Percentiles rank a stretch among this genome's conserved stretches.
Conservation (phyloP, 1,140 invertebrate genomes). For the Drosophila quadrilineata region DNA sequence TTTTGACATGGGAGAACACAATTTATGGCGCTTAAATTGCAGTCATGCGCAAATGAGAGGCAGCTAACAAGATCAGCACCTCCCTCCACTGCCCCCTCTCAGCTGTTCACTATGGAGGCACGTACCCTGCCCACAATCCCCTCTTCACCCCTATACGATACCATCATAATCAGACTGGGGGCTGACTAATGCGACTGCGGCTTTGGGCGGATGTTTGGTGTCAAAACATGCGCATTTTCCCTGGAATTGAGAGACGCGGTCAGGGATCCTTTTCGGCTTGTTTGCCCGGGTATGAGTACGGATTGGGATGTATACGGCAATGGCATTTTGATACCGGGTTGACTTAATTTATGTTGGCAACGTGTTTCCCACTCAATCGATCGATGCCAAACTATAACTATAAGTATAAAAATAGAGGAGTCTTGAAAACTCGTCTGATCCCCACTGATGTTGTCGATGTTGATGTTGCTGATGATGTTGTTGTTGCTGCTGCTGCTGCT, state of each 20-base stretch:
- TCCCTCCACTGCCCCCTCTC: no score
- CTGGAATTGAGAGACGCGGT: slow-evolving; percentile 47
- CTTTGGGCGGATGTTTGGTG: slow-evolving; percentile 74
- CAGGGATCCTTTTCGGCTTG: slow-evolving; percentile 45
- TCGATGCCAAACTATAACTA: slow-evolving; percentile 54
- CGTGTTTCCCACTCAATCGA: slow-evolving; percentile 61
- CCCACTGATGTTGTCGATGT: slow-evolving; percentile 12
- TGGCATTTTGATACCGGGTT: slow-evolving; percentile 1
- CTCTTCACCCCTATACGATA: slow-evolving; percentile 3
- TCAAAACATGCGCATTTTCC: slow-evolving; percentile 69
- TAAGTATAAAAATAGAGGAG: slow-evolving; percentile 62
- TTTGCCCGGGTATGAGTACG: not conserved
- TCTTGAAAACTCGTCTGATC: slow-evolving; percentile 22
- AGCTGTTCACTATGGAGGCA: no score
- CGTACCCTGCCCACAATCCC: not conserved
- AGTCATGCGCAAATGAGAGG: slow-evolving; percentile 73
- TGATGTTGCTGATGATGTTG: slow-evolving; percentile 11
- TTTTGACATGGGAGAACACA: slow-evolving; percentile 61
- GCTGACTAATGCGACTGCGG: slow-evolving; percentile 43
- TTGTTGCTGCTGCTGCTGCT: slow-evolving; percentile 25
- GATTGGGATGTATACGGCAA: not conserved
- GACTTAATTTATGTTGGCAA: slow-evolving; percentile 68
- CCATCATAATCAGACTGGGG: no score
- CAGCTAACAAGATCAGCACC: slow-evolving; percentile 61
- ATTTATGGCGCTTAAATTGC: slow-evolving; percentile 78